Base-by-base conservation (phyloP, 2,797 vertebrate genomes). In the Mormyrops boulengeri region DNA sequence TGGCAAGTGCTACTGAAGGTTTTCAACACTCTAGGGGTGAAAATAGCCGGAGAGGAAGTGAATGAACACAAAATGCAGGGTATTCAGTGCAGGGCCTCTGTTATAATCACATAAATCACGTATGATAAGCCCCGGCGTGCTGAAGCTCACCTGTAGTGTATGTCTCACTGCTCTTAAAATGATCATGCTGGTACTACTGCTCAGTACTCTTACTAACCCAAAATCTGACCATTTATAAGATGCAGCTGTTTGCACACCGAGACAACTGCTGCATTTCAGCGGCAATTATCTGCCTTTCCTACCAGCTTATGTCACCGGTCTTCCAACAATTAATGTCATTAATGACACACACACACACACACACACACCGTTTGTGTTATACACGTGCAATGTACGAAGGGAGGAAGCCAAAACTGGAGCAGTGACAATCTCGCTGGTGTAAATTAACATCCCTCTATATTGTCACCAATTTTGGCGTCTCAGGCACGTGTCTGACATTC, bases 191-290 rank as follows among this genome's bases (percentile, higher is more conserved):
- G 14, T n/a, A 1, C 38, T n/a, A 2, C 77, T 4, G 14, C 41
- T 7, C 14, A 41, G 19, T n/a, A 19, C 41, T 44, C 77, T 47
- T 47, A 44, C 17, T 82, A 44, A 82, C 41, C 77, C 19, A 22
- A 1, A 26, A 47, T 22, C 19, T 82, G 38, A 47, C 77, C 41
- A 82, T 57, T 41, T 66, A 80, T 90, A 90, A 91, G 88, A 82
- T 87, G 55, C 89, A 73, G 73, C 88, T 89, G 89, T 89, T 86
- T 53, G 55, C 88, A 80, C 88, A 84, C 89, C 89, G 88, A 62
- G 91, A 85, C 91, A 91, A 90, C 92, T 92, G 91, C 88, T 88
- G 82, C 89, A 88, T 91, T 90, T 89, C 88, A 60, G 90, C 88
- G 30, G 30, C 84, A 90, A 91, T 90, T 87, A 88, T 91, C 89